Percentiles rank a stretch among this genome's conserved stretches.
Evolutionary conservation across 2,797 vertebrate species (phyloP).

Genomic region (Phyllotis vaccarum): DNA sequence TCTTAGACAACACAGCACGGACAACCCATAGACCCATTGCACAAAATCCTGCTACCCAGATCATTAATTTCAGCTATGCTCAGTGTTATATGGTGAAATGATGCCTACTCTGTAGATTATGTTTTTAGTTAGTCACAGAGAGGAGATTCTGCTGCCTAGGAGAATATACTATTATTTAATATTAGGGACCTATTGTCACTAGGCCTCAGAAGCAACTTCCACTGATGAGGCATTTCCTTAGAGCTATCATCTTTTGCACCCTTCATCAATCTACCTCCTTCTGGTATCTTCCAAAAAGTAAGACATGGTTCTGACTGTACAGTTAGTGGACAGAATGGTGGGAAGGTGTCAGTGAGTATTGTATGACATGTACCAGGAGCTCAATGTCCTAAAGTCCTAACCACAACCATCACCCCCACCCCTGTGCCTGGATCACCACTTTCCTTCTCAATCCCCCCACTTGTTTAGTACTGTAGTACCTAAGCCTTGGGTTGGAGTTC

Average conservation of each 20-base stretch:
- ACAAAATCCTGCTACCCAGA: constrained; percentile 81
- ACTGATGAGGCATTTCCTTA: not conserved
- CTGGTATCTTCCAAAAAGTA: not conserved
- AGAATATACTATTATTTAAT: constrained; percentile 28
- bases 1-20: constrained; percentile 83
- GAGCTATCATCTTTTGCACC: not conserved
- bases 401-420: not conserved
- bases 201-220: not conserved
- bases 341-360: not conserved
- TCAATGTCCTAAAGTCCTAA: not conserved
- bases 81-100: constrained; percentile 75
- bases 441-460: not conserved
- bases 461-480: not conserved
- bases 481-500: too few species aligned
- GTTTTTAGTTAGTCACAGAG: constrained; percentile 76
- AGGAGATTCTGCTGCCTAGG: constrained; percentile 75
- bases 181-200: not conserved
- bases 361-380: not conserved
- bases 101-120: constrained; percentile 70
- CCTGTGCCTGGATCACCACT: not conserved
- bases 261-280: not conserved
- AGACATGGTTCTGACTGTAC: not conserved
- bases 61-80: constrained; percentile 83
- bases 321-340: not conserved
- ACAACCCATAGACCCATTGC: constrained; percentile 75